Conservation (phyloP, 1,140 invertebrate genomes). For the Brachionus calyciflorus region DNA sequence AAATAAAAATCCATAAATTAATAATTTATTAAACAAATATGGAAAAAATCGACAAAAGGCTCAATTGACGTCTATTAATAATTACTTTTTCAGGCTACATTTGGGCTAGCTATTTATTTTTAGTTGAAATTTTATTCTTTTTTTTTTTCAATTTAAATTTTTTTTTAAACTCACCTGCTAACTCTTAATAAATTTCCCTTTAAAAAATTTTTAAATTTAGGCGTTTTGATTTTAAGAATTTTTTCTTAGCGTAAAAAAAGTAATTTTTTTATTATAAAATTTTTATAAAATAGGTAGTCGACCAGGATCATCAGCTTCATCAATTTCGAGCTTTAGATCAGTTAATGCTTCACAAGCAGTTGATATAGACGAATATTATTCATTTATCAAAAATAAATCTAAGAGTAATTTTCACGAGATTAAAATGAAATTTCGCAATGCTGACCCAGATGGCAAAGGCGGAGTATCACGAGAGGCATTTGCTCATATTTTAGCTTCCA, state of each 20-base stretch:
- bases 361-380: constrained; percentile 32
- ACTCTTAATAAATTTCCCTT: constrained; percentile 6
- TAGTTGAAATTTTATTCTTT: no score
- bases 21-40: no score
- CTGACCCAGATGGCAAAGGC: constrained; percentile 59
- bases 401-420: constrained; percentile 56
- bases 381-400: constrained; percentile 54
- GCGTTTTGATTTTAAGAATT: not conserved
- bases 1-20: no score
- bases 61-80: no score
- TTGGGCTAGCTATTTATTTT: no score
- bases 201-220: not conserved
- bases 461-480: constrained; percentile 57
- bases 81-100: no score
- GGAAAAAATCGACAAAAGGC: no score
- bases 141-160: no score
- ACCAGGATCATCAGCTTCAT: constrained; percentile 5
- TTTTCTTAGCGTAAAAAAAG: not conserved
- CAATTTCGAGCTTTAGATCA: not conserved
- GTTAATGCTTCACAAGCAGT: not conserved
- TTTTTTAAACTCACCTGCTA: no score
- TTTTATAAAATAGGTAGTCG: no score
- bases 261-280: not conserved
- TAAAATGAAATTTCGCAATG: constrained; percentile 57
- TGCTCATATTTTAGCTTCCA: constrained; percentile 43